Base-by-base conservation (phyloP, 2,888 invertebrate species). In the Gari tellinella region DNA sequence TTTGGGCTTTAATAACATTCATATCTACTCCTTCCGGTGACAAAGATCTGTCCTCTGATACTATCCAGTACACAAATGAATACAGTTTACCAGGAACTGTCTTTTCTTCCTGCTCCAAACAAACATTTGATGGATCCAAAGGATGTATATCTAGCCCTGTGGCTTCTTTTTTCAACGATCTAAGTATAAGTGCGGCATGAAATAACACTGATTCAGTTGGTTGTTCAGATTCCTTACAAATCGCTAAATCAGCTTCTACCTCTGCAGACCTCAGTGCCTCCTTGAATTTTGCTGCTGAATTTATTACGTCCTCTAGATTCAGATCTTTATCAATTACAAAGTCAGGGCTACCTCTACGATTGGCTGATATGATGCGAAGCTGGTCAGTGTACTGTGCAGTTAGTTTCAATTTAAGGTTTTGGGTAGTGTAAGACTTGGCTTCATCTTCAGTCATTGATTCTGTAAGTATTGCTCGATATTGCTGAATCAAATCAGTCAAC, bases 41-140 rank as follows among this genome's bases (percentile, higher is more conserved):
- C 37, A 51, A 15, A 3, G 51, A 23, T 7, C 26, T 52, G 12
- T 57, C 41, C 14, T 38, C 8, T n/a, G 31, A 4, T 15, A 66
- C 12, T 46, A 66, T 14, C 58, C 66, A 51, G 23, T 23, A 15
- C 23, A 58, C 23, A 43, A 66, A 66, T 17, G 58, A 43, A 37
- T 65, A 65, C 51, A 65, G 25, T 23, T 57, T 31, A 19, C 41
- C 25, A n/a, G 58, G 45, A 41, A 52, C 43, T 8, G 43, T 49
- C 5, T 49, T 3, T 55, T 66, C 66, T 15, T 43, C 51, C 1
- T 38, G 40, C 21, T 41, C 58, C 21, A 26, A 15, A 19, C 31
- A 21, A 21, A 66, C 58, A 51, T 65, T 57, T 17, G 8, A 8
- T 10, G 66, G 58, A 37, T 66, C 43, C 14, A 66, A 52, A 43